Percentiles rank a stretch among this genome's conserved stretches.
Conservation (phyloP, 2,888 invertebrate genomes). For the Emmelina monodactyla region DNA sequence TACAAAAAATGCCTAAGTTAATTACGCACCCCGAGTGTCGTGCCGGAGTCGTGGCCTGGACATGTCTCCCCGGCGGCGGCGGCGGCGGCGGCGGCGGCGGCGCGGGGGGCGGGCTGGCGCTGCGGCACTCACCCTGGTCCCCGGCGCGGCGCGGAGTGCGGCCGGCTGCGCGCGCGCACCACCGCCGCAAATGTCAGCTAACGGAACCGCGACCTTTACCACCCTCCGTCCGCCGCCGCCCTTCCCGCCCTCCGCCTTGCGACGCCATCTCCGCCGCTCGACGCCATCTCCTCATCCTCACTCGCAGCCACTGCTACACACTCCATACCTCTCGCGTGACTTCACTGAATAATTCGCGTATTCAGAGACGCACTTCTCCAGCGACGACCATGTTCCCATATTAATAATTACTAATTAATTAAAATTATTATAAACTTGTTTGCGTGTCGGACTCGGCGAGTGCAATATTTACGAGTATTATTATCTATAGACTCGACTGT, state of each 20-base stretch:
- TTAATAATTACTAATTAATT: neutral
- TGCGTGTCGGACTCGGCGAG: neutral
- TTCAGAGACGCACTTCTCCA: too few species aligned
- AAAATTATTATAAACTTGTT: neutral
- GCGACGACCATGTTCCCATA: too few species aligned
- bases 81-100: neutral
- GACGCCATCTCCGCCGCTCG: too few species aligned
- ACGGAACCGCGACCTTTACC: conserved; percentile 22
- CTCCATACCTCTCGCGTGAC: too few species aligned
- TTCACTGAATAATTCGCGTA: too few species aligned
- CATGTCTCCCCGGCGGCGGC: neutral
- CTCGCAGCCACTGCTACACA: too few species aligned
- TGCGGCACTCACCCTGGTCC: conserved; percentile 34
- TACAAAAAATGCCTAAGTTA: conserved; percentile 22
- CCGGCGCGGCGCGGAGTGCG: conserved; percentile 17
- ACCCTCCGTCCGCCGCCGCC: too few species aligned
- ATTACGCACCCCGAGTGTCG: conserved; percentile 15
- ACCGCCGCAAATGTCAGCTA: conserved; percentile 37
- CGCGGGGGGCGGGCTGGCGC: conserved; percentile 1
- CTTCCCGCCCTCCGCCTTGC: too few species aligned
- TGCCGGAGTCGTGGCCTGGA: neutral
- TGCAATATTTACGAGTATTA: neutral
- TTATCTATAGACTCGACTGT: too few species aligned
- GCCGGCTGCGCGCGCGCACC: conserved; percentile 15
- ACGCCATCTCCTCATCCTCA: too few species aligned